phyloP scores from a whole-genome alignment of 2,797 vertebrate genomes.

The Pogoniulus pusillus region DNA sequence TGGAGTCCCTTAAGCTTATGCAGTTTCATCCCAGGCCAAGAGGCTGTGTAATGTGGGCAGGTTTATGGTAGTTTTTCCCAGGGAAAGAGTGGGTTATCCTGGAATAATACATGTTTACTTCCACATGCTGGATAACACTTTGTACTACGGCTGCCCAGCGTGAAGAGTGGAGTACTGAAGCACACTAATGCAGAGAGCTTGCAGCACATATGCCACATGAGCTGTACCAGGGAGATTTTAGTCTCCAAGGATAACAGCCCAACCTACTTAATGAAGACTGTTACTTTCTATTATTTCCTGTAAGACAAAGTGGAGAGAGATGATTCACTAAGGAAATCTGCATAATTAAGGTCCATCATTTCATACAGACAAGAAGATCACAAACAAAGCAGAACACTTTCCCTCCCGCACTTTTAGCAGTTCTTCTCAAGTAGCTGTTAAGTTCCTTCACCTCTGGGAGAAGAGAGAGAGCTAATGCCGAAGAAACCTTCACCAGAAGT shows the following conservation, averaged over 20 bases:
- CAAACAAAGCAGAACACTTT: slow-evolving; percentile 23
- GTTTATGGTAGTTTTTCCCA: background rate
- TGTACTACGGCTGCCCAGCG: background rate
- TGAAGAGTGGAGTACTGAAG: background rate
- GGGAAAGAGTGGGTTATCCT: background rate
- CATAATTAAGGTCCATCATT: slow-evolving; percentile 66
- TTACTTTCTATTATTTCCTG: slow-evolving; percentile 48
- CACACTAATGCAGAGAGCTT: background rate
- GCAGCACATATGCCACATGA: background rate
- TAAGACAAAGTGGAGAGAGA: slow-evolving; percentile 45
- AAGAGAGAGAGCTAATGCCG: background rate
- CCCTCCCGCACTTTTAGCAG: slow-evolving; percentile 13
- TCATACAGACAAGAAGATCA: slow-evolving; percentile 55
- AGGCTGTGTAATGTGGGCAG: background rate
- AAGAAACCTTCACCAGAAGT: background rate
- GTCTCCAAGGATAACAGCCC: slow-evolving; percentile 24
- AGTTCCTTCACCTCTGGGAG: slow-evolving; percentile 21
- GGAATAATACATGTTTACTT: background rate
- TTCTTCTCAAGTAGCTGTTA: slow-evolving; percentile 50
- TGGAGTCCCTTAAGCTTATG: background rate
- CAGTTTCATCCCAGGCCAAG: background rate
- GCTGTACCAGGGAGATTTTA: background rate
- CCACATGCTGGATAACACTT: slow-evolving; percentile 24
- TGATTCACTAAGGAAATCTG: slow-evolving; percentile 57
- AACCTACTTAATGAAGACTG: slow-evolving; percentile 54